These are phyloP conservation scores for Drosophila melanogaster DNA, from an alignment of 1,140 invertebrate genomes.

Conservation along the genomic window Release_6_plus_ISO1_MT NC_004354.4:16812501-16813000, in stretches of 20 bases:
- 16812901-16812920: constrained; percentile 8
- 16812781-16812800: background rate
- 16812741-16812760: constrained; percentile 10
- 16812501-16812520: constrained; percentile 52
- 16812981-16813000: constrained; percentile 65
- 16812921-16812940: constrained; percentile 66
- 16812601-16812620: constrained; percentile 2
- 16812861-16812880: constrained; percentile 55
- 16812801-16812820: constrained; percentile 6
- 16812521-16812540: constrained; percentile 29
- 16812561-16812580: constrained; percentile 3
- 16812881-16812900: constrained; percentile 19
- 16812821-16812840: constrained; percentile 40
- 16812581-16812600: background rate
- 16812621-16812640: constrained; percentile 3
- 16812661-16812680: constrained; percentile 29
- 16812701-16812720: constrained; percentile 18
- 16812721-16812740: constrained; percentile 47
- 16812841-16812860: constrained; percentile 57
- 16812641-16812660: constrained; percentile 14
- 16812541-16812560: constrained; percentile 35
- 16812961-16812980: constrained; percentile 49
- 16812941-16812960: constrained; percentile 68
- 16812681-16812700: constrained; percentile 66
- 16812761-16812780: background rate